Conservation (phyloP, 2,888 invertebrate species). For the Glyphotaelius pellucidus region DNA sequence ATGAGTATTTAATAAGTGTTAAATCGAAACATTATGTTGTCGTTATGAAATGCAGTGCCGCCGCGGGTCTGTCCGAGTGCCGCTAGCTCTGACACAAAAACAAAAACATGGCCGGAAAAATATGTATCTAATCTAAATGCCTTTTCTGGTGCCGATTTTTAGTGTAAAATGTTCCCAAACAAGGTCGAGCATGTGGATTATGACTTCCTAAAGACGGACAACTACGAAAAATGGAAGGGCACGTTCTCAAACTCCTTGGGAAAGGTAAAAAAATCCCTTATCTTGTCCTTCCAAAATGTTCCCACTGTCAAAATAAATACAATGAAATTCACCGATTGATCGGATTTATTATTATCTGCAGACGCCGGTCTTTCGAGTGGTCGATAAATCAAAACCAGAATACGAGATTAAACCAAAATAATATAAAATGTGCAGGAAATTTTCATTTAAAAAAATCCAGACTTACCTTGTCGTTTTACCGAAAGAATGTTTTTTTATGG, state of each 20-base stretch:
- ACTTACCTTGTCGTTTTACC: neutral
- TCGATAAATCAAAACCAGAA: neutral
- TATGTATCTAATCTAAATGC: slow-evolving; percentile 53
- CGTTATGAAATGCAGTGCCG: slow-evolving; percentile 43
- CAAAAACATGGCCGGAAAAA: slow-evolving; percentile 55
- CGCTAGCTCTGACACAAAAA: slow-evolving; percentile 52
- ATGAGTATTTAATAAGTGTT: slow-evolving; percentile 16
- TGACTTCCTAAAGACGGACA: slow-evolving; percentile 93
- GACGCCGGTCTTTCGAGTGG: neutral
- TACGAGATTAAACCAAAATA: neutral
- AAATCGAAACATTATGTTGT: slow-evolving; percentile 31
- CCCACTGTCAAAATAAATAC: slow-evolving; percentile 51
- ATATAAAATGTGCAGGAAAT: neutral
- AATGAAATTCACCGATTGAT: neutral
- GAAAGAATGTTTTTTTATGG: neutral
- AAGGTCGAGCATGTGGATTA: slow-evolving; percentile 80
- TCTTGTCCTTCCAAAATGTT: slow-evolving; percentile 12
- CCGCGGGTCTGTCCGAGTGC: slow-evolving; percentile 36
- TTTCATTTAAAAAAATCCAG: neutral
- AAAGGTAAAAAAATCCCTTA: slow-evolving; percentile 80
- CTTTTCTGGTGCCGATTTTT: slow-evolving; percentile 43
- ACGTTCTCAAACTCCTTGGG: slow-evolving; percentile 91
- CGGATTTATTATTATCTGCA: neutral
- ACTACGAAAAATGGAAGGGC: slow-evolving; percentile 94
- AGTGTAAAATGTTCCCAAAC: slow-evolving; percentile 71